Evolutionary conservation across 2,888 invertebrate species (phyloP).

Genomic region (Pimpla rufipes): DNA sequence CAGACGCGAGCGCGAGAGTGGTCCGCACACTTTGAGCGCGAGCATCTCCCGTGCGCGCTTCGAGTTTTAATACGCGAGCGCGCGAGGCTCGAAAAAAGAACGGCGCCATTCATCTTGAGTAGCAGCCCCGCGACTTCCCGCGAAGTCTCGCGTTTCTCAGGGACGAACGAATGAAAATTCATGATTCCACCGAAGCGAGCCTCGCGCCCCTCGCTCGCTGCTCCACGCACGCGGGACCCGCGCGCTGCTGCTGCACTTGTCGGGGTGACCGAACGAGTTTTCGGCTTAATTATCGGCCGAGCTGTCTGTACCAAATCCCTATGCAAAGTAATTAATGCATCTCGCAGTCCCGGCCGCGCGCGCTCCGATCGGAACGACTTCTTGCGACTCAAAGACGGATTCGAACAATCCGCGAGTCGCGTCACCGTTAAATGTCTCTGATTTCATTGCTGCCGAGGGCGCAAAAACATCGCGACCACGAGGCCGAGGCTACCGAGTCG

Average conservation of each 20-base stretch:
- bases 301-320: constrained; percentile 48
- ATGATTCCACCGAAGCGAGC: constrained; percentile 49
- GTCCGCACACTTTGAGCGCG: background rate
- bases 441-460: constrained; percentile 42
- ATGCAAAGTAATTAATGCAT: constrained; percentile 55
- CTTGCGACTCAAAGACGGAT: constrained; percentile 18
- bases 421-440: constrained; percentile 38
- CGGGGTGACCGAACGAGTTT: constrained; percentile 28
- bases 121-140: constrained; percentile 12
- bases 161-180: constrained; percentile 65
- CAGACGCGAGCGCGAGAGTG: constrained; percentile 31
- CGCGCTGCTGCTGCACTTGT: background rate
- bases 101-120: constrained; percentile 32
- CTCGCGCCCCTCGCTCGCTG: too few relatives aligned
- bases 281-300: constrained; percentile 52
- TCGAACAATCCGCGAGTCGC: constrained; percentile 39
- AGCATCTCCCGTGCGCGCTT: constrained; percentile 19
- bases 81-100: constrained; percentile 30
- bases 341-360: background rate
- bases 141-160: constrained; percentile 51
- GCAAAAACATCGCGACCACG: constrained; percentile 46
- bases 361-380: too few relatives aligned
- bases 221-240: background rate
- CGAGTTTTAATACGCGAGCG: constrained; percentile 34
- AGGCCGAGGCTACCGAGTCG: constrained; percentile 11